phyloP scores from a whole-genome alignment of 2,113 vertebrate genomes.

The Albula glossodonta region DNA sequence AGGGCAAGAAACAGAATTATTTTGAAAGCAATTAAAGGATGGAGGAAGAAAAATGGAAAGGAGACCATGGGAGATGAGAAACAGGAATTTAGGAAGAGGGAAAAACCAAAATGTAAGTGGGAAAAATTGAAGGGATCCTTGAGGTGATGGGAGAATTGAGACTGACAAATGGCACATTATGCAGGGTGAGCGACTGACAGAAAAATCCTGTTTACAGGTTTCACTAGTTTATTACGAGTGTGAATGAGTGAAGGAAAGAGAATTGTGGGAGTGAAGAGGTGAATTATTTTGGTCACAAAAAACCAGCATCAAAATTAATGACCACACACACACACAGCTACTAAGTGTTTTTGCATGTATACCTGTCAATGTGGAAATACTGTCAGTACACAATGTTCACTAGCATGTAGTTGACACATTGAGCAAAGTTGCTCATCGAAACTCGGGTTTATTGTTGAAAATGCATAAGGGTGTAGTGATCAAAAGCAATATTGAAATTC shows the following conservation, averaged over 20 bases:
- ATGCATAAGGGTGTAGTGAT: neutral
- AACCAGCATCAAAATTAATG: no score
- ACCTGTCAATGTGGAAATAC: no score
- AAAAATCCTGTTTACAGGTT: neutral
- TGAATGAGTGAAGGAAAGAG: slow-evolving; percentile 12
- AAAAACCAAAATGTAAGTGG: neutral
- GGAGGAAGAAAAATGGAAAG: neutral
- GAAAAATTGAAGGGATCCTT: neutral
- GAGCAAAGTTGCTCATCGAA: neutral
- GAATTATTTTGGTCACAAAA: neutral
- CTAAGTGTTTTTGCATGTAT: no score
- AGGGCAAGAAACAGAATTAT: neutral
- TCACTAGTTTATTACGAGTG: neutral
- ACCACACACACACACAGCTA: no score
- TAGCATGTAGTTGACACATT: neutral
- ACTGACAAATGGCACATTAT: neutral
- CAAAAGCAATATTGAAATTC: neutral
- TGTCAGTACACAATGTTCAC: neutral
- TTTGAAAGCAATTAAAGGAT: neutral
- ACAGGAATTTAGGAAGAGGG: slow-evolving; percentile 28
- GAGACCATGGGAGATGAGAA: slow-evolving; percentile 35
- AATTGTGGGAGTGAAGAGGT: slow-evolving; percentile 10
- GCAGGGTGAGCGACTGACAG: neutral
- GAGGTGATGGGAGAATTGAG: neutral
- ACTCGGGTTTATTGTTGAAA: neutral